These are phyloP conservation scores for Tinea trinotella DNA, from an alignment of 2,888 invertebrate species.

Conservation along the genomic window DNA sequence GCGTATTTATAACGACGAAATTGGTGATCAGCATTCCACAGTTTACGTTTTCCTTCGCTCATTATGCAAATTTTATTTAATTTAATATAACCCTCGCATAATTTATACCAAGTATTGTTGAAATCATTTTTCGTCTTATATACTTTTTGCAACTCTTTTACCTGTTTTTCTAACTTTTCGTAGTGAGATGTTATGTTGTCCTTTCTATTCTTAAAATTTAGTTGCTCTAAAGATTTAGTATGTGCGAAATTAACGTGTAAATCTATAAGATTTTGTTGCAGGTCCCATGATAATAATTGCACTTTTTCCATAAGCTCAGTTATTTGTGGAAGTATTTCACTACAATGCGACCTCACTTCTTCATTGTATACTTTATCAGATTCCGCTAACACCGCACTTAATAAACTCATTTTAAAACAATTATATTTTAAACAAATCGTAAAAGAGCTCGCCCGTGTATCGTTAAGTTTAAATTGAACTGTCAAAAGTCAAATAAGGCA, in stretches of 20 bases:
- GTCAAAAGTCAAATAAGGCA: no score
- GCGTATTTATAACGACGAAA: constrained; percentile 47
- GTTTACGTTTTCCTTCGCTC: constrained; percentile 42
- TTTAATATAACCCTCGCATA: constrained; percentile 33
- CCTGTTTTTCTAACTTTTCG: constrained; percentile 31
- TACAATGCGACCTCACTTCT: constrained; percentile 44
- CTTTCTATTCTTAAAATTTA: constrained; percentile 53
- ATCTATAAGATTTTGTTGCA: constrained; percentile 55
- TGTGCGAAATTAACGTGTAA: constrained; percentile 45
- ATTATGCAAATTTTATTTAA: constrained; percentile 42
- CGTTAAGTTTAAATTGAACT: no score
- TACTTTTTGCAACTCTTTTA: constrained; percentile 34
- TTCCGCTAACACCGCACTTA: constrained; percentile 51
- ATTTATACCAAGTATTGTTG: constrained; percentile 34
- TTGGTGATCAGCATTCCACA: constrained; percentile 53
- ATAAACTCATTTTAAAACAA: constrained; percentile 48
- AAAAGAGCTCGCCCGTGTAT: no score
- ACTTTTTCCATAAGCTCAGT: constrained; percentile 50
- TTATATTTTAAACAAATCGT: no score
- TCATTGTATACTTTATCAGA: constrained; percentile 43
- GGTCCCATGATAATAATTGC: constrained; percentile 51
- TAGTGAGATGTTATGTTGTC: constrained; percentile 42
- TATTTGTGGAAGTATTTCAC: constrained; percentile 39
- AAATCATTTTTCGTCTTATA: constrained; percentile 40
- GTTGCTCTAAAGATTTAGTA: constrained; percentile 55